Conservation (phyloP, 2,113 vertebrate species). For the Polyodon spathula region DNA sequence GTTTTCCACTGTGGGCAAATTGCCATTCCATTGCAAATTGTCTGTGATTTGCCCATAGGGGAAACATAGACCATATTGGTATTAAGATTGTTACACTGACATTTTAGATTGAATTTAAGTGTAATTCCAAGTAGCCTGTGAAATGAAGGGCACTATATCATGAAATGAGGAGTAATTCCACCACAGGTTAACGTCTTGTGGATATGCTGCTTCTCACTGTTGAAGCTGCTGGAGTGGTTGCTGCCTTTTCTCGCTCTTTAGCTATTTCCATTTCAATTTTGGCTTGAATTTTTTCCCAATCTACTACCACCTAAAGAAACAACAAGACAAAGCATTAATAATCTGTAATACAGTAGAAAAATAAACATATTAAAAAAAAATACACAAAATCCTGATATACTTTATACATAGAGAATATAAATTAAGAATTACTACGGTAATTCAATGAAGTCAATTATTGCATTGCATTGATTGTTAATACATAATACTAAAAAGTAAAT, state of each 20-base stretch:
- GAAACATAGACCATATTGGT: too few relatives aligned
- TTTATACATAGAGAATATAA: too few relatives aligned
- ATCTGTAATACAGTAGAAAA: neutral
- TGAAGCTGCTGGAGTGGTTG: constrained; percentile 37
- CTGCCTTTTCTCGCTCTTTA: constrained; percentile 72
- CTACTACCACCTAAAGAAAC: constrained; percentile 74
- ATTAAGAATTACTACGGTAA: too few relatives aligned
- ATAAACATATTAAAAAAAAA: neutral
- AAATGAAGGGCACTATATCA: neutral
- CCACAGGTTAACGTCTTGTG: constrained; percentile 28
- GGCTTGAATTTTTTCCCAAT: constrained; percentile 92
- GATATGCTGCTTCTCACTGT: constrained; percentile 47
- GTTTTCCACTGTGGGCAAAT: too few relatives aligned
- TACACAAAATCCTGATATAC: neutral
- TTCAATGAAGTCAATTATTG: too few relatives aligned
- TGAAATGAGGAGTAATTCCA: neutral
- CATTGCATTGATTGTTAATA: too few relatives aligned
- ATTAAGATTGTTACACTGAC: too few relatives aligned
- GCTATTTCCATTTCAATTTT: constrained; percentile 90
- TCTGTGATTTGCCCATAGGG: too few relatives aligned
- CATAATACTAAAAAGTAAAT: too few relatives aligned
- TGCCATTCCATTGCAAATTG: too few relatives aligned
- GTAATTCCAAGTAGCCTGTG: too few relatives aligned
- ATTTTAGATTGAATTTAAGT: too few relatives aligned
- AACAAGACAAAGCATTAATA: neutral